These are phyloP conservation scores for Epizoanthus scotinus DNA, from an alignment of 92 coral and sea anemone species.

Conservation along the genomic window DNA sequence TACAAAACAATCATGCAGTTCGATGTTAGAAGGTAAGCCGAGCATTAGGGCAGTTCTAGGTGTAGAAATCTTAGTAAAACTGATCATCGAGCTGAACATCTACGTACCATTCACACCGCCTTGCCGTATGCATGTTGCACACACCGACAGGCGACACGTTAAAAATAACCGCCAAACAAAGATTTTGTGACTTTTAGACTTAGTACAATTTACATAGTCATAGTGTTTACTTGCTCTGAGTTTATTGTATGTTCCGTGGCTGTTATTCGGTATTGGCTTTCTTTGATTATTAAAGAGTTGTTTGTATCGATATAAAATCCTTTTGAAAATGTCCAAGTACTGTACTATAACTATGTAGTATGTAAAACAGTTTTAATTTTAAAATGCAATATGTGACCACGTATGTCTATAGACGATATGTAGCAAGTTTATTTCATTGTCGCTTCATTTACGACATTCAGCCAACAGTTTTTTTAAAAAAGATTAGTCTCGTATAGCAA, in stretches of 20 bases:
- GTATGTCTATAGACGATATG: no score
- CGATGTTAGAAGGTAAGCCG: slow-evolving; percentile 34
- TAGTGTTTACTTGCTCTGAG: neutral
- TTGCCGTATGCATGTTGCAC: neutral
- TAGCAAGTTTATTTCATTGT: no score
- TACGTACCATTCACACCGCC: no score
- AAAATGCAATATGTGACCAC: no score
- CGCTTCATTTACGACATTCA: no score
- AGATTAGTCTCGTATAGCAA: no score
- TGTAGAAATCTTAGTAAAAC: neutral
- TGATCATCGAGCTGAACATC: no score
- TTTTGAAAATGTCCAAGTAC: no score
- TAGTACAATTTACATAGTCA: neutral
- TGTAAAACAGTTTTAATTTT: neutral
- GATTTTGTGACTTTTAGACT: neutral
- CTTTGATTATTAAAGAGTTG: no score
- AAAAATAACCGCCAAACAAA: neutral
- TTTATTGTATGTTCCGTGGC: neutral
- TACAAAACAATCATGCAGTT: slow-evolving; percentile 33
- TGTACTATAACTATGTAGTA: no score
- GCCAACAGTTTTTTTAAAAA: no score
- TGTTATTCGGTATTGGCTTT: neutral
- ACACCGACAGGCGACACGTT: neutral
- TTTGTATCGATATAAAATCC: neutral
- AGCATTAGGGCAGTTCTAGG: neutral